phyloP scores from a whole-genome alignment of 1,140 invertebrate species.

The Globodera rostochiensis region DNA sequence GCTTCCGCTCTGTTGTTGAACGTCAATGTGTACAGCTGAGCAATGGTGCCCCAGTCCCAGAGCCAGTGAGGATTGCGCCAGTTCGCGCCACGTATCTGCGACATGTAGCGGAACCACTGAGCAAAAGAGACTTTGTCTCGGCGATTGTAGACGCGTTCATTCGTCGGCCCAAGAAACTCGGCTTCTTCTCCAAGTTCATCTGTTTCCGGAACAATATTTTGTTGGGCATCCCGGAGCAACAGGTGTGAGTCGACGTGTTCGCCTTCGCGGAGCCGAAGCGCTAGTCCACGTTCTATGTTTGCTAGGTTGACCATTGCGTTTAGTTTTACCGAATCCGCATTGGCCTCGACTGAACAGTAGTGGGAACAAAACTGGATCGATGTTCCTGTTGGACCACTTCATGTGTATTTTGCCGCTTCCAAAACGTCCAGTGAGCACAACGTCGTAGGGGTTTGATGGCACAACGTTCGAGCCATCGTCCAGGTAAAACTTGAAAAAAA shows the following conservation, averaged over 20 bases:
- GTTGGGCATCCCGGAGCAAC: background rate
- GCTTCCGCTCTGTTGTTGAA: constrained; percentile 2
- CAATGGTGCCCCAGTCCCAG: background rate
- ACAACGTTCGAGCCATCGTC: background rate
- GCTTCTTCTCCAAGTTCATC: constrained; percentile 4
- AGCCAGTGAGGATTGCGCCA: background rate
- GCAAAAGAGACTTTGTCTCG: background rate
- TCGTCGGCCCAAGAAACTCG: background rate
- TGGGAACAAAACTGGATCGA: background rate
- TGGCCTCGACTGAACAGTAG: background rate
- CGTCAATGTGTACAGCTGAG: background rate
- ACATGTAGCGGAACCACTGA: background rate
- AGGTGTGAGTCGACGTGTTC: background rate
- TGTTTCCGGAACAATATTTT: background rate
- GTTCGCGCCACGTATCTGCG: background rate
- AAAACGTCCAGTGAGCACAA: background rate
- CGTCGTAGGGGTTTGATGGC: background rate
- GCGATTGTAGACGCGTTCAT: background rate
- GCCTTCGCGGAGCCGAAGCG: background rate
- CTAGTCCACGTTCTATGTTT: background rate
- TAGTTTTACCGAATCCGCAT: background rate
- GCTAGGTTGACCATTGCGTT: too few species aligned
- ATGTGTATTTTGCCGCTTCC: background rate
- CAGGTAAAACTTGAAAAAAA: background rate
- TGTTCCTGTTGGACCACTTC: background rate